phyloP scores from a whole-genome alignment of 1,140 invertebrate genomes.

The Drosophila bipectinata region DNA sequence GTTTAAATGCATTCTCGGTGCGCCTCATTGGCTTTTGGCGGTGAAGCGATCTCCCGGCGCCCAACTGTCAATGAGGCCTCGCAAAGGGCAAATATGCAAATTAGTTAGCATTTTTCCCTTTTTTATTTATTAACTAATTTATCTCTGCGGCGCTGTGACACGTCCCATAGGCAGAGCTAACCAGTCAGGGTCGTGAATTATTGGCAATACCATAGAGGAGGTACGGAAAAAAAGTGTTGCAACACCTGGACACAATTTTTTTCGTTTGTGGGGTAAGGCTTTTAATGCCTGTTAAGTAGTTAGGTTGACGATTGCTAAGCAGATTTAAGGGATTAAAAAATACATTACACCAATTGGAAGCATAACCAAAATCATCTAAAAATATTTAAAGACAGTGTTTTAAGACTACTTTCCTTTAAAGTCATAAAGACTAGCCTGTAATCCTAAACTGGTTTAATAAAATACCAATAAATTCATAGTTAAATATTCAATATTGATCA shows the following conservation, averaged over 20 bases:
- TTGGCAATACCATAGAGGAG: slow-evolving; percentile 59
- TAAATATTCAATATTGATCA: slow-evolving; percentile 2
- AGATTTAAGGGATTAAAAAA: slow-evolving; percentile 19
- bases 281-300: slow-evolving; percentile 51
- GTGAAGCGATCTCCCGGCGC: slow-evolving; percentile 38
- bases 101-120: slow-evolving; percentile 65
- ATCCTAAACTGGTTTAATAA: slow-evolving; percentile 5
- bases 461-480: slow-evolving; percentile 6
- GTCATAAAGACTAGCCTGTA: background rate
- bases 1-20: slow-evolving; percentile 76
- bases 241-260: slow-evolving; percentile 75
- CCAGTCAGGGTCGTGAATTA: slow-evolving; percentile 74
- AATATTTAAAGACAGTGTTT: background rate
- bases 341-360: background rate
- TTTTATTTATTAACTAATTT: slow-evolving; percentile 82
- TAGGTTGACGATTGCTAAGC: slow-evolving; percentile 19
- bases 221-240: slow-evolving; percentile 62
- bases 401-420: background rate
- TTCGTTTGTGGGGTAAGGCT: slow-evolving; percentile 35
- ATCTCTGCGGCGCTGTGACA: slow-evolving; percentile 72
- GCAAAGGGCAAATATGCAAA: slow-evolving; percentile 81
- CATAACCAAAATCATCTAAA: background rate
- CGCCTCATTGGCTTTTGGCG: slow-evolving; percentile 78
- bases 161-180: slow-evolving; percentile 64
- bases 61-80: slow-evolving; percentile 63